Percentiles rank a stretch among this genome's conserved stretches.
Evolutionary conservation across 1,140 invertebrate species (phyloP).

Genomic region (Batillaria attramentaria): DNA sequence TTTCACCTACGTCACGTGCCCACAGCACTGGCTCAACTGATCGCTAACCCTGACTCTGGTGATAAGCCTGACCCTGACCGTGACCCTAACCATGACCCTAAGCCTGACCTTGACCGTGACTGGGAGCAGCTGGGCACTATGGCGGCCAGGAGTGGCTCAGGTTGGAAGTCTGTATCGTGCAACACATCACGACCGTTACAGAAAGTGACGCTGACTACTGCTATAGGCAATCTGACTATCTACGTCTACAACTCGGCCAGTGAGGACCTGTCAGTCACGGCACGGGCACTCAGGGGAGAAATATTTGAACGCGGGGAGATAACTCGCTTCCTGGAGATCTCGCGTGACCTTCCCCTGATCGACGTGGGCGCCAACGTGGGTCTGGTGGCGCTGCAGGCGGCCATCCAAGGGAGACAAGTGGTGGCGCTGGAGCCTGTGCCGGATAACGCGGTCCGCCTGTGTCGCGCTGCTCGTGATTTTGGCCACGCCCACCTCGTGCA

Average conservation of each 20-base stretch:
- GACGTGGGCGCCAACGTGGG: conserved; percentile 47
- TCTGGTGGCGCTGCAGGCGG: conserved; percentile 37
- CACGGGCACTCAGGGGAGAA: not conserved
- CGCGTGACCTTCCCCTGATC: conserved; percentile 24
- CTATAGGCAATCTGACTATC: not conserved
- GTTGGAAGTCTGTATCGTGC: too few relatives aligned
- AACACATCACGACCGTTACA: too few relatives aligned
- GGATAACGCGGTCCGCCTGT: conserved; percentile 38
- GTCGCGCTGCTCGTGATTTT: conserved; percentile 33
- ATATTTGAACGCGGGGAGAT: not conserved
- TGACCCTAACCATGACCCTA: too few relatives aligned
- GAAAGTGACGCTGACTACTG: too few relatives aligned
- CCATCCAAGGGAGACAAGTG: conserved; percentile 32
- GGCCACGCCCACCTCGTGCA: not conserved
- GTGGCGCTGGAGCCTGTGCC: conserved; percentile 40
- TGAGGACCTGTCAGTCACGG: not conserved
- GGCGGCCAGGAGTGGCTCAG: too few relatives aligned
- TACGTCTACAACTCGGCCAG: not conserved
- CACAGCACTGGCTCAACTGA: too few relatives aligned
- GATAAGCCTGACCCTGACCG: too few relatives aligned
- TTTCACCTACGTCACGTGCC: too few relatives aligned
- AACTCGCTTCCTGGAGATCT: not conserved
- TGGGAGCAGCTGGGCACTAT: too few relatives aligned
- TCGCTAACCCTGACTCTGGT: too few relatives aligned
- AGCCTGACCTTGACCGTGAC: too few relatives aligned